These are phyloP conservation scores for Plotosus lineatus DNA, from an alignment of 2,113 vertebrate species.

Conservation along the genomic window DNA sequence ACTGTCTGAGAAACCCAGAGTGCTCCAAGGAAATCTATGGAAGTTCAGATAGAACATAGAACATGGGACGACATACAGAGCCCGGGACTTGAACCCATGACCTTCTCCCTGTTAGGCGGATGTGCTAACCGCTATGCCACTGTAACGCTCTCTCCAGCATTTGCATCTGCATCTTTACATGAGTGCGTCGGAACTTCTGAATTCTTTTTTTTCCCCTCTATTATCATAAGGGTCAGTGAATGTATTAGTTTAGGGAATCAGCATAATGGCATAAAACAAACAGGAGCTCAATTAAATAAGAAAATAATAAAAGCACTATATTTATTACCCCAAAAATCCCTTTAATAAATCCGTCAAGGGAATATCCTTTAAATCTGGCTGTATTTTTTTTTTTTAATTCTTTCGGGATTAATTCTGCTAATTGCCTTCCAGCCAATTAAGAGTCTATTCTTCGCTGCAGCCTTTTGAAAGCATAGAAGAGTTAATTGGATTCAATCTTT, in stretches of 20 bases:
- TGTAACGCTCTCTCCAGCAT: no score
- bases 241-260: neutral
- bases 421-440: slow-evolving; percentile 81
- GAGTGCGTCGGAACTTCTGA: no score
- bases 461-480: slow-evolving; percentile 69
- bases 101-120: no score
- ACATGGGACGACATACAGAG: no score
- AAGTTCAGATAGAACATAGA: no score
- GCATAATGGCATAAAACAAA: slow-evolving; percentile 43
- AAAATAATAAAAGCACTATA: slow-evolving; percentile 58
- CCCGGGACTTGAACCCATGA: no score
- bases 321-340: neutral
- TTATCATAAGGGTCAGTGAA: slow-evolving; percentile 14
- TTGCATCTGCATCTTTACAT: neutral
- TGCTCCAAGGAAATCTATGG: no score
- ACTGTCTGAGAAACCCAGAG: no score
- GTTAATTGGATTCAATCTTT: slow-evolving; percentile 82
- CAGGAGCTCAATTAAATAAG: slow-evolving; percentile 62
- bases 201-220: neutral
- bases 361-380: slow-evolving; percentile 71
- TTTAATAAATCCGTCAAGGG: slow-evolving; percentile 58
- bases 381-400: slow-evolving; percentile 73
- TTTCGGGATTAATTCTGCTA: slow-evolving; percentile 78
- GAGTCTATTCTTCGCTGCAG: slow-evolving; percentile 74
- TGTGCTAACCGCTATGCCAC: no score